phyloP scores from a whole-genome alignment of 1,140 invertebrate genomes.

The Samia ricini region DNA sequence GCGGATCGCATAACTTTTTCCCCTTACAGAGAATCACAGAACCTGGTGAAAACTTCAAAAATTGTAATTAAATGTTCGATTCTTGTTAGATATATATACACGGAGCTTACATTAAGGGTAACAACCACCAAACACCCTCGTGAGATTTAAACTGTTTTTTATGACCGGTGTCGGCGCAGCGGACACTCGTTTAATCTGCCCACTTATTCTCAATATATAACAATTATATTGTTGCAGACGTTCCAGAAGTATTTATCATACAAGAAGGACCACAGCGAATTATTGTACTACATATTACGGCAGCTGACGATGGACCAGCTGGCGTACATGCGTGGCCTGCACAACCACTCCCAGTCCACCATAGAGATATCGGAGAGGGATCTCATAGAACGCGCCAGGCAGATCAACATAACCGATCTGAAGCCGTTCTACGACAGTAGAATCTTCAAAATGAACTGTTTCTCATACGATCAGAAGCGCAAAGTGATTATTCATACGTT shows the following conservation, averaged over 20 bases:
- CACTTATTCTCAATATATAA: too few relatives aligned
- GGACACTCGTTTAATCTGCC: too few relatives aligned
- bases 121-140: too few relatives aligned
- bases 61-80: too few relatives aligned
- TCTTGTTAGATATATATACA: too few relatives aligned
- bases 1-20: too few relatives aligned
- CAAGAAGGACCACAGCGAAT: constrained; percentile 97
- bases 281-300: constrained; percentile 96
- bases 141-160: too few relatives aligned
- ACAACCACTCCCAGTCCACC: constrained; percentile 83
- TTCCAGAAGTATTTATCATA: constrained; percentile 96
- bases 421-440: constrained; percentile 95
- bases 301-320: constrained; percentile 96
- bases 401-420: constrained; percentile 94
- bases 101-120: too few relatives aligned
- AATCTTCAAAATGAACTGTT: constrained; percentile 94
- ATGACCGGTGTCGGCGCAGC: too few relatives aligned
- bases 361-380: constrained; percentile 96
- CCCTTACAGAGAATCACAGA: too few relatives aligned
- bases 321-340: constrained; percentile 90
- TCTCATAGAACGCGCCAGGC: constrained; percentile 93
- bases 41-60: too few relatives aligned
- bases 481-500: constrained; percentile 92
- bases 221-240: constrained; percentile 79
- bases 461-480: constrained; percentile 89